Conservation (phyloP, 1,140 invertebrate species). For the Anadara kagoshimensis region DNA sequence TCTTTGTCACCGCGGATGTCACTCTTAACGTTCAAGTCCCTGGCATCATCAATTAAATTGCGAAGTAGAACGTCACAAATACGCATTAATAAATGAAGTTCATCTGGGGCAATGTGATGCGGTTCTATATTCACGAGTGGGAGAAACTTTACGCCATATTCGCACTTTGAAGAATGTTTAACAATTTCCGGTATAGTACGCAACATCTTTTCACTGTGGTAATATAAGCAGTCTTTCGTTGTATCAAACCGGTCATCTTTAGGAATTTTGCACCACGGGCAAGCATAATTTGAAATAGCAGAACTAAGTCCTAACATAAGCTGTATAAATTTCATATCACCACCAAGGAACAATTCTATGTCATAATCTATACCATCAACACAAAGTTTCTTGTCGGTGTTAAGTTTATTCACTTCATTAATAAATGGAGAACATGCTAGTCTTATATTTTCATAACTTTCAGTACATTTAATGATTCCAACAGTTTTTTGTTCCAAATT, state of each 20-base stretch:
- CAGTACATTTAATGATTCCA: slow-evolving; percentile 6
- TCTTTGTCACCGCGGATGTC: background rate
- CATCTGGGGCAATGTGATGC: background rate
- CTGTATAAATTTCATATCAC: slow-evolving; percentile 7
- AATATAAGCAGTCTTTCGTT: background rate
- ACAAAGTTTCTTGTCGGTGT: background rate
- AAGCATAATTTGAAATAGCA: no score
- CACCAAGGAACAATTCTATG: background rate
- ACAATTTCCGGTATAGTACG: background rate
- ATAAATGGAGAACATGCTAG: slow-evolving; percentile 1
- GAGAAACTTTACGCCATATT: background rate
- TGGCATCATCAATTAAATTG: slow-evolving; percentile 9
- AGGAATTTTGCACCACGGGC: no score
- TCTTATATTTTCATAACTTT: slow-evolving; percentile 15
- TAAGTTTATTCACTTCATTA: background rate
- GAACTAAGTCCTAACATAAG: slow-evolving; percentile 1
- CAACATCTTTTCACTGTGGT: background rate
- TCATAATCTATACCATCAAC: background rate
- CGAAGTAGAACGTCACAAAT: slow-evolving; percentile 1
- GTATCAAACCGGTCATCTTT: background rate
- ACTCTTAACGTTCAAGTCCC: background rate
- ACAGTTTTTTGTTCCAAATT: background rate
- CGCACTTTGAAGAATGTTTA: background rate
- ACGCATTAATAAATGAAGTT: background rate
- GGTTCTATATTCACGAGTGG: background rate